These are phyloP conservation scores for Dorcus parallelipipedus DNA, from an alignment of 2,888 invertebrate species.

Conservation along the genomic window DNA sequence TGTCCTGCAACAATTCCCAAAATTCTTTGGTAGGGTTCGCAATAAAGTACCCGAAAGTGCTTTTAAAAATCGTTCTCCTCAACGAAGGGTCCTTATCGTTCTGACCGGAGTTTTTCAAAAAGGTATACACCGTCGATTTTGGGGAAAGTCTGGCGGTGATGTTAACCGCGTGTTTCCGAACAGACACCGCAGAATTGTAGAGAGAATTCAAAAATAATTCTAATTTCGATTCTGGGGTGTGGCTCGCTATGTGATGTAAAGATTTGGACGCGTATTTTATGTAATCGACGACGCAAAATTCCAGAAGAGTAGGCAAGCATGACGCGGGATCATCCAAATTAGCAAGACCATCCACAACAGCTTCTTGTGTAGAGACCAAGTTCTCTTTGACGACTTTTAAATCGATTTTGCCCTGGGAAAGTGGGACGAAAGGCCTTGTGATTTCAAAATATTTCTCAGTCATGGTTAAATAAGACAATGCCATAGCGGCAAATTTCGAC, in stretches of 20 bases:
- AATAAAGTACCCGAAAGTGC: background rate
- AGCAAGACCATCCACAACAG: background rate
- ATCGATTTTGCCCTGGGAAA: background rate
- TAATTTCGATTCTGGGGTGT: conserved; percentile 10
- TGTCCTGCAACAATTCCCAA: background rate
- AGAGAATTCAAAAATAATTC: background rate
- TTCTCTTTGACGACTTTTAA: background rate
- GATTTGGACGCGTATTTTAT: conserved; percentile 8
- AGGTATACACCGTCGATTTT: background rate
- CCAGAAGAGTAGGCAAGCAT: conserved; percentile 4
- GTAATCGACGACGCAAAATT: conserved; percentile 14
- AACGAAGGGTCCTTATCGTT: background rate
- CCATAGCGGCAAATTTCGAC: background rate
- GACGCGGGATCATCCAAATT: conserved; percentile 5
- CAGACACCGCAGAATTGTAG: conserved; percentile 8
- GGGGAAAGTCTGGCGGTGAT: conserved; percentile 2
- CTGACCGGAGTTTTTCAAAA: background rate
- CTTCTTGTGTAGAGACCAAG: background rate
- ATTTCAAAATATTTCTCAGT: background rate
- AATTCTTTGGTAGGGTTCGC: conserved; percentile 11
- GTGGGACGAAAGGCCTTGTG: background rate
- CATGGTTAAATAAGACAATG: background rate
- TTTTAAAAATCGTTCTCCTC: background rate
- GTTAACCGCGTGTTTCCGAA: conserved; percentile 14
- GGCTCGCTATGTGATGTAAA: background rate